A percentile compares a stretch with the other conserved stretches of the same genome.
Evolutionary conservation across 2,888 invertebrate genomes (phyloP).

Genomic region (Pycnomerus fuliginosus): DNA sequence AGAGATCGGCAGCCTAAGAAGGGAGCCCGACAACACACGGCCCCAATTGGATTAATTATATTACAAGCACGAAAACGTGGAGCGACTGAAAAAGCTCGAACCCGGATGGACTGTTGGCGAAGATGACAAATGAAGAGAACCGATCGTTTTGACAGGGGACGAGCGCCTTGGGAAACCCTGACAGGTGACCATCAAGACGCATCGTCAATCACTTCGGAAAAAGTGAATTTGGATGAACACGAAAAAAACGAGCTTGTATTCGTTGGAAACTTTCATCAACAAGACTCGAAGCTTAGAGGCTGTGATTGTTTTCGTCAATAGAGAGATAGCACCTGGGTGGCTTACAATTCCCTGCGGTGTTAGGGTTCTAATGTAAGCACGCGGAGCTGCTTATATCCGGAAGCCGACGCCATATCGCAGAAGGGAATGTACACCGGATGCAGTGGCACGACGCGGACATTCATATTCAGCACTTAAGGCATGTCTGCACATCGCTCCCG

Average conservation of each 20-base stretch:
- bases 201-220: conserved; percentile 17
- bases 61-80: background rate
- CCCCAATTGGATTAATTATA: conserved; percentile 20
- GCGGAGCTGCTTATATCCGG: conserved; percentile 17
- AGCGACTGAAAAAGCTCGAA: conserved; percentile 2
- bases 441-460: conserved; percentile 24
- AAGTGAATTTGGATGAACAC: too few relatives aligned
- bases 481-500: conserved; percentile 22
- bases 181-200: conserved; percentile 14
- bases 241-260: background rate
- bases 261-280: too few relatives aligned
- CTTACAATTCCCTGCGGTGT: too few relatives aligned
- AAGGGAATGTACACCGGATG: conserved; percentile 16
- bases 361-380: conserved; percentile 13
- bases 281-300: too few relatives aligned
- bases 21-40: too few relatives aligned
- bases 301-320: too few relatives aligned
- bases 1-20: conserved; percentile 13
- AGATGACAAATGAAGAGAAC: conserved; percentile 17
- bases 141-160: conserved; percentile 11
- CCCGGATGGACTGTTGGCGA: conserved; percentile 6
- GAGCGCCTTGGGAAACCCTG: conserved; percentile 8
- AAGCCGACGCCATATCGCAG: conserved; percentile 11
- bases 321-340: too few relatives aligned
- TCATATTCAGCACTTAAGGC: conserved; percentile 23